These are phyloP conservation scores for Muscicapa striata DNA, from an alignment of 2,797 vertebrate species.

Conservation along the genomic window DNA sequence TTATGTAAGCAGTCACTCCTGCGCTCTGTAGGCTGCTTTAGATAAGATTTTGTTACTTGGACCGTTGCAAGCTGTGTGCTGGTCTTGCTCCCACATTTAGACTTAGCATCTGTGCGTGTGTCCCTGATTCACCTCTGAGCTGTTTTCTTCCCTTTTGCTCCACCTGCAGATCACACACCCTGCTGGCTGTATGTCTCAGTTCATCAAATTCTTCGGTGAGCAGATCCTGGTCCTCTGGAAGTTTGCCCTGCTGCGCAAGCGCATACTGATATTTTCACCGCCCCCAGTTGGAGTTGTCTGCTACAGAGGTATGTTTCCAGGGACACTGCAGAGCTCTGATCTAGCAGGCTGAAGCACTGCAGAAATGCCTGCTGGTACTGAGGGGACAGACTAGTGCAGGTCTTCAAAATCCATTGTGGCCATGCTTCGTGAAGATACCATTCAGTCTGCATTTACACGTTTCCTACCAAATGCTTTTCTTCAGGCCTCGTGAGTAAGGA, in stretches of 20 bases:
- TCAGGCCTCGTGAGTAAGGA: not conserved
- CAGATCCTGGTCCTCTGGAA: constrained; percentile 99
- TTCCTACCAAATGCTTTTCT: not conserved
- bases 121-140: constrained; percentile 24
- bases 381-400: not conserved
- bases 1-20: constrained; percentile 3
- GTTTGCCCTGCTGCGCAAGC: constrained; percentile 94
- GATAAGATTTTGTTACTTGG: not conserved
- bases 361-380: not conserved
- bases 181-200: constrained; percentile 99
- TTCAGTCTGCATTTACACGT: not conserved
- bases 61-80: not conserved
- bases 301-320: constrained; percentile 87
- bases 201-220: constrained; percentile 98
- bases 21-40: not conserved
- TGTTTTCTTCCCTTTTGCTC: not conserved
- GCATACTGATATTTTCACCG: constrained; percentile 95
- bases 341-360: not conserved
- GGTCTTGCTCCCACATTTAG: constrained; percentile 31
- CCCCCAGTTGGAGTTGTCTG: constrained; percentile 97
- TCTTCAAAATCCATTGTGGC: not conserved
- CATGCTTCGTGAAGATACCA: rapidly evolving
- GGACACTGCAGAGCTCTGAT: constrained; percentile 15
- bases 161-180: constrained; percentile 94
- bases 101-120: constrained; percentile 48